Evolutionary conservation across 2,888 invertebrate species (phyloP).

Genomic region (Euzetes globulus): DNA sequence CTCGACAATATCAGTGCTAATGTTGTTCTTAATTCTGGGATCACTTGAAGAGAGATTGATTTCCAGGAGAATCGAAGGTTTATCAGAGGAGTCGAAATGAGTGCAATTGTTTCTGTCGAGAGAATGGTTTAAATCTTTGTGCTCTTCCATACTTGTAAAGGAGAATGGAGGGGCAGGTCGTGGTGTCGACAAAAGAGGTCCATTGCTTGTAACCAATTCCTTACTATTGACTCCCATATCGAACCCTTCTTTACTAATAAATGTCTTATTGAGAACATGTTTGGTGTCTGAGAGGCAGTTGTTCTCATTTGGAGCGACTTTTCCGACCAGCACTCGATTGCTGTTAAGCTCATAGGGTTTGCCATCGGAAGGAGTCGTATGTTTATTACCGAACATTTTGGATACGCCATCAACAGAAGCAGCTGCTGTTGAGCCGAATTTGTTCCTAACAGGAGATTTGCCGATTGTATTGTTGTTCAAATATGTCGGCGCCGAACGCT

Average conservation of each 20-base stretch:
- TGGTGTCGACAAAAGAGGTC: not conserved
- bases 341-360: not conserved
- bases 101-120: too few relatives aligned
- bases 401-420: not conserved
- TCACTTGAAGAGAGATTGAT: conserved; percentile 6
- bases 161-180: conserved; percentile 3
- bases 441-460: conserved; percentile 41
- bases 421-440: conserved; percentile 33
- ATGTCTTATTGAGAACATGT: not conserved
- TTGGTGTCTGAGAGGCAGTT: not conserved
- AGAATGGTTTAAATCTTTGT: not conserved
- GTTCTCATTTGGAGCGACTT: not conserved
- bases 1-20: not conserved
- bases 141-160: not conserved
- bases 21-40: not conserved
- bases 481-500: not conserved
- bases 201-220: not conserved
- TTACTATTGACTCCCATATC: not conserved
- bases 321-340: not conserved
- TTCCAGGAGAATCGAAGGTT: not conserved
- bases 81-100: not conserved
- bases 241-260: not conserved
- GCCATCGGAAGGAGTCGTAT: not conserved
- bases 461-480: not conserved
- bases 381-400: not conserved